Conservation (phyloP, 1,140 invertebrate genomes). For the Meloidogyne chitwoodi region DNA sequence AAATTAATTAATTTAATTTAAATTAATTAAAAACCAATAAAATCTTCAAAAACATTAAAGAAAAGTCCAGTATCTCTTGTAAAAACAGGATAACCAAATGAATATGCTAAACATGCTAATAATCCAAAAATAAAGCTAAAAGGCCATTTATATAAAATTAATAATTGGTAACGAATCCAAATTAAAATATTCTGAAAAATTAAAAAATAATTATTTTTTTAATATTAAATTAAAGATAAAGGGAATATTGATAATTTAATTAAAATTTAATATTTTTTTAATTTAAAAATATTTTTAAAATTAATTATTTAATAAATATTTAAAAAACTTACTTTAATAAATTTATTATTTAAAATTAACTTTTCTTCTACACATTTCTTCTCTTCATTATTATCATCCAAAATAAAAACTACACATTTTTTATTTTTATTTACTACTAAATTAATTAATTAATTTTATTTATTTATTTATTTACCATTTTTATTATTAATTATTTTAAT, state of each 20-base stretch:
- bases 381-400: not conserved
- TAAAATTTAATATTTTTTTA: not conserved
- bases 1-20: not conserved
- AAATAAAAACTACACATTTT: not conserved
- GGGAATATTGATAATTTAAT: not conserved
- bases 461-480: not conserved
- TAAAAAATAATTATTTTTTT: not conserved
- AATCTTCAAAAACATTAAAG: conserved; percentile 24
- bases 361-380: not conserved
- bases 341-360: not conserved
- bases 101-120: conserved; percentile 16
- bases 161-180: not conserved
- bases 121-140: conserved; percentile 3
- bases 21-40: conserved; percentile 5
- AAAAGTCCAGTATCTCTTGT: conserved; percentile 19
- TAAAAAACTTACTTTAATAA: not conserved
- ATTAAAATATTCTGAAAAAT: not conserved
- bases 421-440: conserved; percentile 13
- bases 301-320: no score
- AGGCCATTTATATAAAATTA: conserved; percentile 6
- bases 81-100: conserved; percentile 25
- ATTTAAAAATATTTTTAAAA: not conserved
- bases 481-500: not conserved
- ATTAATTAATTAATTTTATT: not conserved
- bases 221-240: not conserved